These are phyloP conservation scores for Hydractinia symbiolongicarpus DNA, from an alignment of 30 jellyfish, hydroid and myxozoan genomes.

Conservation along the genomic window DNA sequence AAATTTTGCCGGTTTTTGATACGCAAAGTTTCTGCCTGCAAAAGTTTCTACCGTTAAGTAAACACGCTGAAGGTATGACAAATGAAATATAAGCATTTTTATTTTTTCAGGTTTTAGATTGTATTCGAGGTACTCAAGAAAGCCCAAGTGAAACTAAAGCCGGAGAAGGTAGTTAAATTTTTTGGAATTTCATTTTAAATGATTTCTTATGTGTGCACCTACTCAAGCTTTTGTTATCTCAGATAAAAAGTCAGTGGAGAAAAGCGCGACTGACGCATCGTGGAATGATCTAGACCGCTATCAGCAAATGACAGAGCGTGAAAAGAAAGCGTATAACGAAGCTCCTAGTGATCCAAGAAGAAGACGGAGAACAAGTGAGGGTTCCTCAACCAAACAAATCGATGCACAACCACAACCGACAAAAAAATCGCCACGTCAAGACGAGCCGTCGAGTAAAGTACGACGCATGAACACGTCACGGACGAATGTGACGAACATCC, in stretches of 20 bases:
- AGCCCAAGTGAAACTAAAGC: not conserved
- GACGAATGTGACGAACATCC: not conserved
- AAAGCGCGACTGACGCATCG: not conserved
- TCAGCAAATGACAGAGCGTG: constrained; percentile 68
- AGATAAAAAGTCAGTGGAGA: not conserved
- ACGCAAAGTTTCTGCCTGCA: too few relatives aligned
- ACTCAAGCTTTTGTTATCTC: not conserved
- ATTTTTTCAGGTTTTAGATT: constrained; percentile 49
- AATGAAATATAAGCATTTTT: not conserved
- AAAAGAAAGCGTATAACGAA: constrained; percentile 41
- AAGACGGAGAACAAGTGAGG: constrained; percentile 49
- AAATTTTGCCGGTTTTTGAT: too few relatives aligned
- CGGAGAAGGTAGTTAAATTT: constrained; percentile 6
- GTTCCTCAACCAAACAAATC: not conserved
- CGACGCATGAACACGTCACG: not conserved
- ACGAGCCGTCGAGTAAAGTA: constrained; percentile 29
- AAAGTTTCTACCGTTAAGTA: too few relatives aligned
- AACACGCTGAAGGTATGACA: too few relatives aligned
- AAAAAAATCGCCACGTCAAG: constrained; percentile 15
- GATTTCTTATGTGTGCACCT: not conserved
- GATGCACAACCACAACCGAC: not conserved
- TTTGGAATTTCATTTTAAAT: not conserved
- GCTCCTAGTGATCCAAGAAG: constrained; percentile 90
- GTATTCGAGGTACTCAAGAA: constrained; percentile 86
- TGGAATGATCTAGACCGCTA: constrained; percentile 43